Percentiles rank a stretch among this genome's conserved stretches.
These are phyloP conservation scores for Buceros bicornis DNA, from an alignment of 2,797 vertebrate species.

Conservation along the genomic window DNA sequence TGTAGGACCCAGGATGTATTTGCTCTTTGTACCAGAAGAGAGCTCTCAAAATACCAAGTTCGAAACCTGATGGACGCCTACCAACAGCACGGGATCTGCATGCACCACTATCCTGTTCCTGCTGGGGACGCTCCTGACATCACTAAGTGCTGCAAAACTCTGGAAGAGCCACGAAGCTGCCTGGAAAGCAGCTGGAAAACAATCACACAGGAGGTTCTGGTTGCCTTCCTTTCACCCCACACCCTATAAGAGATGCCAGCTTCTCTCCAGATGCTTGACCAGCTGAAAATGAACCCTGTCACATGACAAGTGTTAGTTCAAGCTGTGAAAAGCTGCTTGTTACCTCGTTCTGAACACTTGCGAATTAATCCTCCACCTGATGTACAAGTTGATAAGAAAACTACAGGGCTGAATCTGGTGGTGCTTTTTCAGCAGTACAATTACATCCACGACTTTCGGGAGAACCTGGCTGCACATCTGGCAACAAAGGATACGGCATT, in stretches of 20 bases:
- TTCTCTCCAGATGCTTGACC: neutral
- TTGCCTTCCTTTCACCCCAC: neutral
- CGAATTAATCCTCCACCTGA: neutral
- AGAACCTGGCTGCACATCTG: conserved; percentile 80
- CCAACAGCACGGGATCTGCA: conserved; percentile 79
- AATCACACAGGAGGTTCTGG: conserved; percentile 86
- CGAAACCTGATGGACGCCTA: conserved; percentile 88
- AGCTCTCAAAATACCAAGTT: conserved; percentile 89
- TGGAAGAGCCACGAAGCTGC: conserved; percentile 84
- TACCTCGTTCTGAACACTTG: neutral
- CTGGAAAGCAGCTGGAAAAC: conserved; percentile 85
- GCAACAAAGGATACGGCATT: conserved; percentile 68
- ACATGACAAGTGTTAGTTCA: neutral
- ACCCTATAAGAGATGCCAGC: neutral
- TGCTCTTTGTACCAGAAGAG: conserved; percentile 91
- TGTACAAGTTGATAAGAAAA: neutral
- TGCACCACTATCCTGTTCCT: conserved; percentile 88
- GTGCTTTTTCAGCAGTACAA: conserved; percentile 89
- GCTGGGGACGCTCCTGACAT: conserved; percentile 87
- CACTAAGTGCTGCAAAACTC: conserved; percentile 85
- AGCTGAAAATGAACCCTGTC: neutral
- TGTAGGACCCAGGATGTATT: conserved; percentile 89
- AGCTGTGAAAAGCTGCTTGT: neutral
- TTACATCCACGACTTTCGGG: conserved; percentile 92
- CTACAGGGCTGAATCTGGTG: neutral